phyloP scores from a whole-genome alignment of 1,140 invertebrate species.

The Sipha flava region DNA sequence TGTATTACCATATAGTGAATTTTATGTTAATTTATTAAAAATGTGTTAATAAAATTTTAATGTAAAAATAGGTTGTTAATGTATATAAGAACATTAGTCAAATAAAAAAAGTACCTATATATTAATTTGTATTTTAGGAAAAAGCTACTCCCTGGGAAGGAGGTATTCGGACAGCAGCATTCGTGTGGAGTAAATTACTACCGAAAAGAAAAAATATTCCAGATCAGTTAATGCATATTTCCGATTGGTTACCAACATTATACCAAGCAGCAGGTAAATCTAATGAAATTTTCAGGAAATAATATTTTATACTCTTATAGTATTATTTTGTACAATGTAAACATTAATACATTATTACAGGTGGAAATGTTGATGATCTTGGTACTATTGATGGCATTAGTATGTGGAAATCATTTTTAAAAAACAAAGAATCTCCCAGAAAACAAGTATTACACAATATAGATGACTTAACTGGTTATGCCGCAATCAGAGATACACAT shows the following conservation, averaged over 20 bases:
- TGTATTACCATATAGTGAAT: too few relatives aligned
- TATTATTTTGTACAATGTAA: too few relatives aligned
- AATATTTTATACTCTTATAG: too few relatives aligned
- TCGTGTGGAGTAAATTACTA: slow-evolving; percentile 50
- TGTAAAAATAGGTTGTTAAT: too few relatives aligned
- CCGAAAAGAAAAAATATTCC: slow-evolving; percentile 48
- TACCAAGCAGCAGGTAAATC: slow-evolving; percentile 47
- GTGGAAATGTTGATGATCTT: slow-evolving; percentile 38
- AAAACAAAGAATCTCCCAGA: slow-evolving; percentile 48
- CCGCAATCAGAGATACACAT: background rate
- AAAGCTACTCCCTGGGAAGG: slow-evolving; percentile 51
- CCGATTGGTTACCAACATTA: slow-evolving; percentile 66
- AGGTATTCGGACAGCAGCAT: slow-evolving; percentile 54
- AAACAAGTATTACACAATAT: slow-evolving; percentile 64
- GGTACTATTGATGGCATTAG: slow-evolving; percentile 58
- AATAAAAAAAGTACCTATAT: too few relatives aligned
- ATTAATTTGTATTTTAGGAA: too few relatives aligned
- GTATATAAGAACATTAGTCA: too few relatives aligned
- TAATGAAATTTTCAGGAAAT: background rate
- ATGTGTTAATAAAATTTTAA: too few relatives aligned
- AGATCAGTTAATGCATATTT: slow-evolving; percentile 56
- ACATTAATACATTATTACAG: slow-evolving; percentile 35
- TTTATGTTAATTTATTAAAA: too few relatives aligned
- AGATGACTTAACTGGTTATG: slow-evolving; percentile 51
- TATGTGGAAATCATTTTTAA: slow-evolving; percentile 57